These are phyloP conservation scores for Chrysodeixis includens DNA, from an alignment of 2,888 invertebrate genomes.

Conservation along the genomic window DNA sequence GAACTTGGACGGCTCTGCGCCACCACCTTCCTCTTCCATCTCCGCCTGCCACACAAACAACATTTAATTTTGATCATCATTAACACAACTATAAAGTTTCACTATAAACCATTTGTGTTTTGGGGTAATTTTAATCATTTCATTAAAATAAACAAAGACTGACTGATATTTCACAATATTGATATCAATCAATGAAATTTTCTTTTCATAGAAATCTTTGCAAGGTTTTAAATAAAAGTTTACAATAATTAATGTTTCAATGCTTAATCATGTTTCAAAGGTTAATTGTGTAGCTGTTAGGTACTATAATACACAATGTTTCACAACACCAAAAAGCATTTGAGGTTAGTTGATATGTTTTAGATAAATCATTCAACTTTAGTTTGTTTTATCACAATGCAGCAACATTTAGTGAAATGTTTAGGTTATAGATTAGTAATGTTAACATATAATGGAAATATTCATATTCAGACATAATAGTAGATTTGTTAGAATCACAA, in stretches of 20 bases:
- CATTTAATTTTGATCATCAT: not conserved
- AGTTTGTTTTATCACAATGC: slow-evolving; percentile 26
- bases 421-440: slow-evolving; percentile 61
- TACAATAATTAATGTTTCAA: slow-evolving; percentile 26
- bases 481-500: slow-evolving; percentile 86
- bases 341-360: slow-evolving; percentile 54
- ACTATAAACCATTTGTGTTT: not conserved
- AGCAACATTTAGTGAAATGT: slow-evolving; percentile 40
- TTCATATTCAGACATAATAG: slow-evolving; percentile 60
- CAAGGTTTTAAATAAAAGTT: slow-evolving; percentile 15
- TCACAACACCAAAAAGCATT: slow-evolving; percentile 52
- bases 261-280: slow-evolving; percentile 33
- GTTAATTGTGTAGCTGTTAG: slow-evolving; percentile 42
- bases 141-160: not conserved
- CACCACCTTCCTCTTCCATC: slow-evolving; percentile 86
- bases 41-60: slow-evolving; percentile 77
- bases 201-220: not conserved
- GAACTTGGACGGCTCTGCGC: slow-evolving; percentile 85
- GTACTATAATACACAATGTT: slow-evolving; percentile 44
- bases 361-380: slow-evolving; percentile 33
- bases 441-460: slow-evolving; percentile 58
- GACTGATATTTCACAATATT: slow-evolving; percentile 4
- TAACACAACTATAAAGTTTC: not conserved
- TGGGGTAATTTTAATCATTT: not conserved
- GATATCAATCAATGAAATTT: slow-evolving; percentile 2